phyloP scores from a whole-genome alignment of 2,113 vertebrate species.

The Aepyceros melampus region DNA sequence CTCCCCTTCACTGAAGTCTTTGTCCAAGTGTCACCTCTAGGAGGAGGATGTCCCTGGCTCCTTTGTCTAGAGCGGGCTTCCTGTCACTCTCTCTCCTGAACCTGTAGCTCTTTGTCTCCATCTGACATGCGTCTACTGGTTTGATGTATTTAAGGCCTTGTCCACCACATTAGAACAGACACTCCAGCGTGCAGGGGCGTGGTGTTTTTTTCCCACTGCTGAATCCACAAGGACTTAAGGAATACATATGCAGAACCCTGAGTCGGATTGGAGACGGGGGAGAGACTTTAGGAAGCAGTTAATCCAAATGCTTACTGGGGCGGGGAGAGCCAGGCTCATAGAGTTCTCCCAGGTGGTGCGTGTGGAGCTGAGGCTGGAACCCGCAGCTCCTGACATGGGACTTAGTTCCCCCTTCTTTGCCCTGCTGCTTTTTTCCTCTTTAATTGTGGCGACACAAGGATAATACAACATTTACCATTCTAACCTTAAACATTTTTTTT shows the following conservation, averaged over 20 bases:
- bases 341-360: background rate
- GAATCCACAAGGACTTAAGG: background rate
- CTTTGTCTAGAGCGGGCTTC: background rate
- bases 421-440: background rate
- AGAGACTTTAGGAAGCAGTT: background rate
- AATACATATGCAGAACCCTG: background rate
- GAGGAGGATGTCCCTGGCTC: background rate
- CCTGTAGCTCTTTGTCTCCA: background rate
- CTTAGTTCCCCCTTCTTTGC: background rate
- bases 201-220: background rate
- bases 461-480: background rate
- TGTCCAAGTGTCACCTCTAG: background rate
- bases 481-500: background rate
- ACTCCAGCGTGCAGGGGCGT: background rate
- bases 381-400: rapidly evolving
- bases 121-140: background rate
- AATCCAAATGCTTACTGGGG: background rate
- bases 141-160: no score
- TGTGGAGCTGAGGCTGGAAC: background rate
- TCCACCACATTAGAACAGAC: background rate
- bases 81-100: background rate
- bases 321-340: background rate
- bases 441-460: background rate
- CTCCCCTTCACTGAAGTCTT: background rate
- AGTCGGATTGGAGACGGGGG: background rate